Evolutionary conservation across 2,797 vertebrate species (phyloP).

Genomic region (Urosaurus nigricauda): DNA sequence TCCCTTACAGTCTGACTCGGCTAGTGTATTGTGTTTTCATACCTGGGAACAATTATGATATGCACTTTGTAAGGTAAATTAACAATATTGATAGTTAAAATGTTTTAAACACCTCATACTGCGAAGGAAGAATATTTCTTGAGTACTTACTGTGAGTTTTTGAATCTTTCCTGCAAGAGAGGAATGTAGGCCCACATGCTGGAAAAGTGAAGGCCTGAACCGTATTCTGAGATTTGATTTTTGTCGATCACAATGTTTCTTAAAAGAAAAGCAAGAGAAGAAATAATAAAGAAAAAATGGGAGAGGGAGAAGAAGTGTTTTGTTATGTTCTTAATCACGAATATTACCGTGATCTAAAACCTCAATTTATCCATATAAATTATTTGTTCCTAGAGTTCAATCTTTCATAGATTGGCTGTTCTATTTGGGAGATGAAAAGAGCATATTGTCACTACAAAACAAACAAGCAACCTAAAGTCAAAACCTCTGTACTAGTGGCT

Average conservation of each 20-base stretch:
- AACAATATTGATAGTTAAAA: background rate
- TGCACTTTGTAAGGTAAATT: background rate
- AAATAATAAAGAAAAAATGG: background rate
- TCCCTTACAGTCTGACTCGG: background rate
- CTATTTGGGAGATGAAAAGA: slow-evolving; percentile 4
- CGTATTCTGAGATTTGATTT: slow-evolving; percentile 96
- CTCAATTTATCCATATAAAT: slow-evolving; percentile 1
- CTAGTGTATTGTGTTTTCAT: background rate
- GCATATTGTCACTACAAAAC: slow-evolving; percentile 5
- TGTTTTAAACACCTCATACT: background rate
- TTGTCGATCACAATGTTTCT: slow-evolving; percentile 99
- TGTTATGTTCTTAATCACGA: slow-evolving; percentile 12
- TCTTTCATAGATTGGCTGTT: slow-evolving; percentile 32
- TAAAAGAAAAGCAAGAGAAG: slow-evolving; percentile 26
- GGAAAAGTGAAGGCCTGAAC: slow-evolving; percentile 96
- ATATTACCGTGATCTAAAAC: background rate
- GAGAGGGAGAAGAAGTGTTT: slow-evolving; percentile 30
- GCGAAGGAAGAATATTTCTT: slow-evolving; percentile 25
- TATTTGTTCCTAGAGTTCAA: background rate
- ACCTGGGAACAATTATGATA: background rate
- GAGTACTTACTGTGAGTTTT: slow-evolving; percentile 91
- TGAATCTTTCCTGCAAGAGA: slow-evolving; percentile 98
- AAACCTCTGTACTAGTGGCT: background rate
- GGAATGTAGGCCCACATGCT: slow-evolving; percentile 97
- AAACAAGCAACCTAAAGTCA: background rate